Base-by-base conservation (phyloP, 2,113 vertebrate genomes). In the Syrrhaptes paradoxus region DNA sequence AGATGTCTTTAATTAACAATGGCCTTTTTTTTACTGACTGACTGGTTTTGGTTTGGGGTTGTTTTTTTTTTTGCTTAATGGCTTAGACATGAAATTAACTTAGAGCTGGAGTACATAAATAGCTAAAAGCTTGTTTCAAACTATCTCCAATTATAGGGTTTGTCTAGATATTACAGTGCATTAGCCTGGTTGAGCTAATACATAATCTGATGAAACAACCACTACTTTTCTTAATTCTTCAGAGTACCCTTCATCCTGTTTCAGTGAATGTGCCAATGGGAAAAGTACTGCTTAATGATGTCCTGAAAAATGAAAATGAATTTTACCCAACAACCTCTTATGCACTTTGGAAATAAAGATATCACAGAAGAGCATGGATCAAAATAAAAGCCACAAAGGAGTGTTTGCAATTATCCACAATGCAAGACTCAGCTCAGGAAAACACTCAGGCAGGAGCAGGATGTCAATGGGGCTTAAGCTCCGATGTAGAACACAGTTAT, bases 81-180 rank as follows among this genome's bases (percentile, higher is more conserved):
- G 34, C n/a, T 95, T 81, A n/a, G 34, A 90, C 78, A 45, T 68
- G 31, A 90, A 94, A 96, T 93, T 88, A 96, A 96, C 21, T 80
- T 77, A 72, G 21, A 87, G 76, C 24, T 25, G 65, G 61, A 90
- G 16, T 34, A 92, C 57, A 68, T 29, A 10, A 84, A 75, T 7
- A 65, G 72, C 79, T 94, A 90, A 94, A 94, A 95, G 92, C 75
- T 45, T 84, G 52, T 78, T 94, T 83, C 51, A 93, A 84, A 68
- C 58, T 62, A 51, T 12, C 72, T 74, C 21, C 36, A 88, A 49
- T 92, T 86, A 89, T 5, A 90, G n/a, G 55, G 19, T 63, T 93
- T 87, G 24, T 61, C 52, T 34, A 65, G 73, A 78, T 96, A 90
- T 38, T 95, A 84, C 13, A 86, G 65, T 85, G 52, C 92, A 94